These are phyloP conservation scores for Notolepis coatsorum DNA, from an alignment of 2,797 vertebrate genomes.

Conservation along the genomic window DNA sequence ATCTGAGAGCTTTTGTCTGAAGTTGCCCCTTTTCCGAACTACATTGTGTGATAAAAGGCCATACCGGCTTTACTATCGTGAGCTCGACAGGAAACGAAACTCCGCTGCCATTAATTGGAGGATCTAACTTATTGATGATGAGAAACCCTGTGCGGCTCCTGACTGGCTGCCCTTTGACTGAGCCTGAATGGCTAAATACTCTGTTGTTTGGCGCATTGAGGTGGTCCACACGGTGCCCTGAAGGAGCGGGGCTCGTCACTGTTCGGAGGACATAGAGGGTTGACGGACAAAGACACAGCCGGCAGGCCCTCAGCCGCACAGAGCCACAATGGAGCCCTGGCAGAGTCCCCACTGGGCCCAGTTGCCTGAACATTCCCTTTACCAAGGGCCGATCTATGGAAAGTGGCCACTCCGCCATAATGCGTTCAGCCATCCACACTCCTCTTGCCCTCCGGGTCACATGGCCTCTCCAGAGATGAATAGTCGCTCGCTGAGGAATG, in stretches of 20 bases:
- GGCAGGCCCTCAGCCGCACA: slow-evolving; percentile 68
- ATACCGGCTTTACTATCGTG: background rate
- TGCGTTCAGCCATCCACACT: slow-evolving; percentile 76
- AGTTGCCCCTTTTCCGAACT: no score
- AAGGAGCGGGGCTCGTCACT: slow-evolving; percentile 67
- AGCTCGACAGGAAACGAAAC: slow-evolving; percentile 5
- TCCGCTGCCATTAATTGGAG: slow-evolving; percentile 5
- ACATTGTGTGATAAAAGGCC: no score
- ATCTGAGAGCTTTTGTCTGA: no score
- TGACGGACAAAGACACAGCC: slow-evolving; percentile 77
- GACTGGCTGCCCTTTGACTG: slow-evolving; percentile 57
- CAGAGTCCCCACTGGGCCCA: slow-evolving; percentile 68
- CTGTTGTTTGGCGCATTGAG: slow-evolving; percentile 73
- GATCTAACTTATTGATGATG: slow-evolving; percentile 37
- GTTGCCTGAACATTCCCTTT: slow-evolving; percentile 74
- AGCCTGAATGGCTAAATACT: slow-evolving; percentile 64
- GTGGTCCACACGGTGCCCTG: slow-evolving; percentile 73
- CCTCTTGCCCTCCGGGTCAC: slow-evolving; percentile 48
- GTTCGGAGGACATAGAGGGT: slow-evolving; percentile 71
- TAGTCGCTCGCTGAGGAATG: slow-evolving; percentile 55
- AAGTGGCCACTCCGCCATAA: slow-evolving; percentile 65
- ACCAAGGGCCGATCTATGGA: slow-evolving; percentile 74
- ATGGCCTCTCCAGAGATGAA: slow-evolving; percentile 54
- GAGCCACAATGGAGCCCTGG: slow-evolving; percentile 72
- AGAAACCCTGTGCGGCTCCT: slow-evolving; percentile 40